These are phyloP conservation scores for Papilio polyxenes DNA, from an alignment of 1,140 invertebrate species.

Conservation along the genomic window DNA sequence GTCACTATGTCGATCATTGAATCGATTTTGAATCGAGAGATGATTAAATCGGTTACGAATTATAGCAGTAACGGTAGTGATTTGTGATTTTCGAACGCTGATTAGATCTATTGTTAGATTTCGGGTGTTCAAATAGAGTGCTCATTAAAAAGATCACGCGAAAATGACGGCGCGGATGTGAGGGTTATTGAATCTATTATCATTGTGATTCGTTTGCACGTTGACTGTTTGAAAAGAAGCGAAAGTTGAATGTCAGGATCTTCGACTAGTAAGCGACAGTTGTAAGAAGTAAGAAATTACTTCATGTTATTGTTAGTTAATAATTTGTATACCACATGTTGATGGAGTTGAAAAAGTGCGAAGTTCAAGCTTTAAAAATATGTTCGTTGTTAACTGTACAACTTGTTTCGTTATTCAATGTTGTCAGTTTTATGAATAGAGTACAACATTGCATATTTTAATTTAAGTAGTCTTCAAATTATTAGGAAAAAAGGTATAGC, in stretches of 20 bases:
- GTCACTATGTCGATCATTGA: constrained; percentile 69
- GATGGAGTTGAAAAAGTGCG: constrained; percentile 34
- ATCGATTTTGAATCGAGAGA: constrained; percentile 66
- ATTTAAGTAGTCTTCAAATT: background rate
- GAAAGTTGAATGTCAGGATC: constrained; percentile 40
- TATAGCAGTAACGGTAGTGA: constrained; percentile 69
- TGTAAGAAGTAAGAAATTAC: constrained; percentile 22
- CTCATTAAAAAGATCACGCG: constrained; percentile 59
- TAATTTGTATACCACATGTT: constrained; percentile 36
- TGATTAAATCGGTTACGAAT: constrained; percentile 67
- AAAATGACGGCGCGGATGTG: constrained; percentile 35
- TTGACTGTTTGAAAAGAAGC: constrained; percentile 33
- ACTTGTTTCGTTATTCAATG: constrained; percentile 6
- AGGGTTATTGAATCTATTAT: constrained; percentile 36
- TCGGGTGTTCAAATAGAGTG: constrained; percentile 58
- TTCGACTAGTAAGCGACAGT: constrained; percentile 13
- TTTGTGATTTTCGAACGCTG: constrained; percentile 64
- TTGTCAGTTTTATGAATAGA: background rate
- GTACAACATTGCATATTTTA: constrained; percentile 7
- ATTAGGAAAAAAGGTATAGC: no score
- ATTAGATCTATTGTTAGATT: constrained; percentile 69
- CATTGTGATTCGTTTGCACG: constrained; percentile 33
- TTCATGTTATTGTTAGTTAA: constrained; percentile 40
- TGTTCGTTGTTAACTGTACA: background rate
- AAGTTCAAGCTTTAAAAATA: constrained; percentile 7